A percentile compares a stretch with the other conserved stretches of the same genome.
Conservation (phyloP, 2,888 invertebrate genomes). For the Sycophila texana region DNA sequence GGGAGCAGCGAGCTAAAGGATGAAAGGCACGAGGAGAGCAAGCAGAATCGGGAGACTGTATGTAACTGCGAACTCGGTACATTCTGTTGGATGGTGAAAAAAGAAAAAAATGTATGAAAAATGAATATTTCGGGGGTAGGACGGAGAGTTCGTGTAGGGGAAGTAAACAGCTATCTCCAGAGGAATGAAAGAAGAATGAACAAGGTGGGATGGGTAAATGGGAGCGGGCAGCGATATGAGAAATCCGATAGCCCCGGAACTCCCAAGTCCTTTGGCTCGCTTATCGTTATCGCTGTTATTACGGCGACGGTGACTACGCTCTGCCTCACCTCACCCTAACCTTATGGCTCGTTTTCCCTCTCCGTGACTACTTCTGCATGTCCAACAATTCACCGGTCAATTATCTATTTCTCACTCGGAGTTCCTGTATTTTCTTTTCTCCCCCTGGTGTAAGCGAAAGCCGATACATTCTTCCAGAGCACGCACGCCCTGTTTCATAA, state of each 20-base stretch:
- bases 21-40: background rate
- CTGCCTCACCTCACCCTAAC: background rate
- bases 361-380: background rate
- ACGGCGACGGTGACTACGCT: background rate
- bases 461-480: no score
- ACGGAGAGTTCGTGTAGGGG: background rate
- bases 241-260: constrained; percentile 49
- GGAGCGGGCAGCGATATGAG: constrained; percentile 7
- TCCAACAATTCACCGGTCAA: constrained; percentile 38
- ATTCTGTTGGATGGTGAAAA: background rate
- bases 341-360: background rate
- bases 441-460: background rate
- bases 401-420: constrained; percentile 35
- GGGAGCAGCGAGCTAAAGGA: background rate
- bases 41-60: background rate
- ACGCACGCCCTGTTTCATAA: background rate
- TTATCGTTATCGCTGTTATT: constrained; percentile 38
- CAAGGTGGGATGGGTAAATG: constrained; percentile 39
- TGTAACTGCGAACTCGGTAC: background rate
- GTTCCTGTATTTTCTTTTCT: background rate
- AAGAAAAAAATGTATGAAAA: background rate
- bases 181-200: constrained; percentile 6
- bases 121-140: background rate
- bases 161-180: background rate
- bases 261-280: constrained; percentile 2